These are phyloP conservation scores for Limnodromus scolopaceus DNA, from an alignment of 2,797 vertebrate species.

Conservation along the genomic window DNA sequence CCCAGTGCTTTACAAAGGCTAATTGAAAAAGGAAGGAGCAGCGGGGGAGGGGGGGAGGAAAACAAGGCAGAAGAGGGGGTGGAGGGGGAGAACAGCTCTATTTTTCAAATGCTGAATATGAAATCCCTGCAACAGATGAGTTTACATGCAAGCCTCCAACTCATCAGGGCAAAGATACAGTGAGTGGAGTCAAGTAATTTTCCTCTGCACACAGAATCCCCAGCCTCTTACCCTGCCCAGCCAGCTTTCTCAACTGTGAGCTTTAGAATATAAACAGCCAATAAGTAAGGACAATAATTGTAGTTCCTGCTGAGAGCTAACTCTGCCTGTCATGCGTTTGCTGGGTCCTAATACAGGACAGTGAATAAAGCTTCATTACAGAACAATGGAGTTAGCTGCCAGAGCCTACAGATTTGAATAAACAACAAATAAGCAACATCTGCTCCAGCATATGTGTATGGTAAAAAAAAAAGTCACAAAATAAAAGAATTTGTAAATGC, in stretches of 20 bases:
- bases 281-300: slow-evolving; percentile 75
- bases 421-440: slow-evolving; percentile 89
- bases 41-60: not conserved
- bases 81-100: not conserved
- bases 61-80: not conserved
- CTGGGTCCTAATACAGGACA: slow-evolving; percentile 81
- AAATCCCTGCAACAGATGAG: slow-evolving; percentile 54
- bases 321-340: slow-evolving; percentile 73
- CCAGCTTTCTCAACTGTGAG: slow-evolving; percentile 35
- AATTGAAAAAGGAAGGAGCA: slow-evolving; percentile 46
- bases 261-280: slow-evolving; percentile 73
- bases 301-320: slow-evolving; percentile 75
- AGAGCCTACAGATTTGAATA: slow-evolving; percentile 88
- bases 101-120: slow-evolving; percentile 42
- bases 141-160: slow-evolving; percentile 13
- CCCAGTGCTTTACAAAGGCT: slow-evolving; percentile 11
- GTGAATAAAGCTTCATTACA: slow-evolving; percentile 84
- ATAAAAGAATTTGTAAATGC: slow-evolving; percentile 90
- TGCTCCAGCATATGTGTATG: slow-evolving; percentile 88
- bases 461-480: slow-evolving; percentile 84
- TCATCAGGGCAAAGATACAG: slow-evolving; percentile 17
- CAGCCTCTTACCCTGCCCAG: slow-evolving; percentile 45
- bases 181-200: slow-evolving; percentile 48
- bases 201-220: not conserved
- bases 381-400: slow-evolving; percentile 86